Conservation (phyloP, 2,888 invertebrate genomes). For the Rambutsinella grinnellia region DNA sequence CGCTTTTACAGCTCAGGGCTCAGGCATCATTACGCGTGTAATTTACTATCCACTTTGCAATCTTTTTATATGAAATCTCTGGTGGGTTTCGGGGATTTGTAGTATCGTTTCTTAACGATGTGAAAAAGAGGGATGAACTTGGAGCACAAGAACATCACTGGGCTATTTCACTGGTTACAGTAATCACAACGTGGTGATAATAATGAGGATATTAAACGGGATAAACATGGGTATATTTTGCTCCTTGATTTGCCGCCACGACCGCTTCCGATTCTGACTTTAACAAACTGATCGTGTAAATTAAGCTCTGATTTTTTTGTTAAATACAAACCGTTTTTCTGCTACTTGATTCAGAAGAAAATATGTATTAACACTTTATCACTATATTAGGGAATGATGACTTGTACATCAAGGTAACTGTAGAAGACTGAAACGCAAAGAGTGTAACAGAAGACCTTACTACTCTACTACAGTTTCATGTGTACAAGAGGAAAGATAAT, state of each 20-base stretch:
- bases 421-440: constrained; percentile 26
- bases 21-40: neutral
- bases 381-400: constrained; percentile 13
- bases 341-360: neutral
- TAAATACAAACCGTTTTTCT: neutral
- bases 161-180: neutral
- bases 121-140: neutral
- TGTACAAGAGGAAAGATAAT: too few relatives aligned
- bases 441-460: too few relatives aligned
- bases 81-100: neutral
- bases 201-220: neutral
- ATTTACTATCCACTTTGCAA: neutral
- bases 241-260: neutral
- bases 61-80: neutral
- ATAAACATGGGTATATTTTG: neutral
- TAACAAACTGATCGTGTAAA: neutral
- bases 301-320: neutral
- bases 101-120: neutral
- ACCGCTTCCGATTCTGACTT: neutral
- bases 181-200: neutral
- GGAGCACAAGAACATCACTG: neutral
- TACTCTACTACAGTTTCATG: too few relatives aligned
- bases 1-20: neutral
- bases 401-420: constrained; percentile 22
- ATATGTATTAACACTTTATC: constrained; percentile 29